A percentile compares a stretch with the other conserved stretches of the same genome.
phyloP scores from a whole-genome alignment of 2,113 vertebrate species.

The Hippocampus comes region DNA sequence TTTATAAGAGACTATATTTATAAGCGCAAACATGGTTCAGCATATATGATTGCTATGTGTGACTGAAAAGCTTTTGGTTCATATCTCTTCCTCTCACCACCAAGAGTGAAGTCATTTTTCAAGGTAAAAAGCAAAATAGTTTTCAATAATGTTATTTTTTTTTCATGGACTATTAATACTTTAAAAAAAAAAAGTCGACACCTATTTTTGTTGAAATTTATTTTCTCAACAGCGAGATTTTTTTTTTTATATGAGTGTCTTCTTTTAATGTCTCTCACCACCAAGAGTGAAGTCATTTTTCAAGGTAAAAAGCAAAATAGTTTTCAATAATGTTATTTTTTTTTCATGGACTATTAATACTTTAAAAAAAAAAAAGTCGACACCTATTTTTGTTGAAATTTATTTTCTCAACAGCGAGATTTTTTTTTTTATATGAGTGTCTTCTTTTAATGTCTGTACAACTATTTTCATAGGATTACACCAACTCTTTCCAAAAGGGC shows the following conservation, averaged over 20 bases:
- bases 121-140: neutral
- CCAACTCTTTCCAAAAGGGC: too few species aligned
- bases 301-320: neutral
- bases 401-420: too few species aligned
- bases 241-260: too few species aligned
- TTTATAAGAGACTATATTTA: constrained; percentile 43
- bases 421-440: too few species aligned
- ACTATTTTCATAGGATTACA: neutral
- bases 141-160: too few species aligned
- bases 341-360: neutral
- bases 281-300: neutral
- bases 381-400: neutral
- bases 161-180: neutral
- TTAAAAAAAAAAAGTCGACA: neutral
- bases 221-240: too few species aligned
- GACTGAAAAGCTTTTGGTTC: neutral
- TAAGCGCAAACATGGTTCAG: constrained; percentile 13
- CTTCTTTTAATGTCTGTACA: too few species aligned
- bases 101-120: neutral
- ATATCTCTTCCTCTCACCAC: neutral
- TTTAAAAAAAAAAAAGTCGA: neutral
- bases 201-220: neutral
- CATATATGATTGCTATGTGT: constrained; percentile 18
- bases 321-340: too few species aligned
- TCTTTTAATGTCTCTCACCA: neutral